Conservation (phyloP, 1,140 invertebrate genomes). For the Eubasilissa regina region DNA sequence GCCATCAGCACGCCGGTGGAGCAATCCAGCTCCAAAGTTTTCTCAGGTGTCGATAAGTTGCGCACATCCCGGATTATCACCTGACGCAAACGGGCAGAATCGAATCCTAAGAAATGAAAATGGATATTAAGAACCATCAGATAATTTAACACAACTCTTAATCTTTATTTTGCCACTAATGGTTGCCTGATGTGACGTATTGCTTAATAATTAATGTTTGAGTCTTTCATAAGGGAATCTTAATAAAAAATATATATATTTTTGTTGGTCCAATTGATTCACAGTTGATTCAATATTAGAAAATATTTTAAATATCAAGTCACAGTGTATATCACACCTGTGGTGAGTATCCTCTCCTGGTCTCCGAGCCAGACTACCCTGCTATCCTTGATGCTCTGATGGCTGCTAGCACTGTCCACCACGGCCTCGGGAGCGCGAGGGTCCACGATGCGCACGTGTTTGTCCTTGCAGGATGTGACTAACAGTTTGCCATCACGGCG, state of each 20-base stretch:
- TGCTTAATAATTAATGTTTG: no score
- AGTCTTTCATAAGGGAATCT: no score
- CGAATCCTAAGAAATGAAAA: slow-evolving; percentile 73
- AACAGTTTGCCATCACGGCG: slow-evolving; percentile 85
- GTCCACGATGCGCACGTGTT: slow-evolving; percentile 86
- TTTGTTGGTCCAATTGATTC: no score
- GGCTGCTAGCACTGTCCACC: slow-evolving; percentile 80
- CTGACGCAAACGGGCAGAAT: slow-evolving; percentile 84
- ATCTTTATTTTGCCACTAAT: no score
- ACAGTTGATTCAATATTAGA: no score
- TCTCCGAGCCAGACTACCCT: slow-evolving; percentile 91
- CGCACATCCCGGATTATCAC: slow-evolving; percentile 90
- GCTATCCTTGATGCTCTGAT: slow-evolving; percentile 93
- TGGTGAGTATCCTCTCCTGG: slow-evolving; percentile 86
- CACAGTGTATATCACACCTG: no score
- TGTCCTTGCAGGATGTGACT: slow-evolving; percentile 86
- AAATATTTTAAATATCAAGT: no score
- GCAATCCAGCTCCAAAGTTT: slow-evolving; percentile 86
- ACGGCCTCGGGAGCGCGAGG: slow-evolving; percentile 78
- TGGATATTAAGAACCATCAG: no score
- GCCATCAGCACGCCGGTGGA: slow-evolving; percentile 94
- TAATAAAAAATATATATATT: no score
- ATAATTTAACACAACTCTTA: no score
- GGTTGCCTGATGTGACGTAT: no score
- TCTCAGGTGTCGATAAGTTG: slow-evolving; percentile 84